Percentiles rank a stretch among this genome's conserved stretches.
Evolutionary conservation across 2,888 invertebrate genomes (phyloP).

Genomic region (Malthinus seriepunctatus): DNA sequence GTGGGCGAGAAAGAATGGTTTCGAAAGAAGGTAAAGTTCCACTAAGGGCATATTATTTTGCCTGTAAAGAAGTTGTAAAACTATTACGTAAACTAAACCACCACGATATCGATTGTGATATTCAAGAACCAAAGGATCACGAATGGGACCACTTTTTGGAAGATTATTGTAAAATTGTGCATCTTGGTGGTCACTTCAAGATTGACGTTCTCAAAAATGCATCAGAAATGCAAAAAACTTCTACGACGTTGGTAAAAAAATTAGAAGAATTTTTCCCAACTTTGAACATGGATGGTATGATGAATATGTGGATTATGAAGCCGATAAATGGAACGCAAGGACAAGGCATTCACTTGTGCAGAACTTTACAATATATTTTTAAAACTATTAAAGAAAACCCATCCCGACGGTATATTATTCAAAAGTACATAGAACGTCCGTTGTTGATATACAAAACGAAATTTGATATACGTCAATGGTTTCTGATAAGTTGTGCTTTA

Average conservation of each 20-base stretch:
- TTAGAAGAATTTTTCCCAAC: conserved; percentile 64
- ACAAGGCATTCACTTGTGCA: conserved; percentile 79
- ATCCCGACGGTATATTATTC: conserved; percentile 74
- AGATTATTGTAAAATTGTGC: conserved; percentile 66
- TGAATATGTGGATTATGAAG: conserved; percentile 90
- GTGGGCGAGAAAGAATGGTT: conserved; percentile 51
- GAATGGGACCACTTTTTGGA: conserved; percentile 73
- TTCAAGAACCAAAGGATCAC: conserved; percentile 51
- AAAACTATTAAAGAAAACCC: conserved; percentile 62
- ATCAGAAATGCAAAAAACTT: conserved; percentile 50
- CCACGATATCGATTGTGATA: conserved; percentile 65
- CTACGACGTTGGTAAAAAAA: conserved; percentile 63
- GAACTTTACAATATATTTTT: conserved; percentile 72
- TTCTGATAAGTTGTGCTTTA: conserved; percentile 76
- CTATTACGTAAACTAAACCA: conserved; percentile 63
- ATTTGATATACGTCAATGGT: conserved; percentile 91
- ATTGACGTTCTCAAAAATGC: conserved; percentile 40
- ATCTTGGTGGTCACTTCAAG: conserved; percentile 60
- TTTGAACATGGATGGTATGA: conserved; percentile 73
- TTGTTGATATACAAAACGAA: conserved; percentile 82
- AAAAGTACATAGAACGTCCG: conserved; percentile 86
- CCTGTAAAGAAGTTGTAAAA: conserved; percentile 71
- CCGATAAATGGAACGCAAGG: conserved; percentile 83
- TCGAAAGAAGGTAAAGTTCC: conserved; percentile 60
- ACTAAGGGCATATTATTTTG: conserved; percentile 66